phyloP scores from a whole-genome alignment of 2,113 vertebrate species.

The Noturus placidus region DNA sequence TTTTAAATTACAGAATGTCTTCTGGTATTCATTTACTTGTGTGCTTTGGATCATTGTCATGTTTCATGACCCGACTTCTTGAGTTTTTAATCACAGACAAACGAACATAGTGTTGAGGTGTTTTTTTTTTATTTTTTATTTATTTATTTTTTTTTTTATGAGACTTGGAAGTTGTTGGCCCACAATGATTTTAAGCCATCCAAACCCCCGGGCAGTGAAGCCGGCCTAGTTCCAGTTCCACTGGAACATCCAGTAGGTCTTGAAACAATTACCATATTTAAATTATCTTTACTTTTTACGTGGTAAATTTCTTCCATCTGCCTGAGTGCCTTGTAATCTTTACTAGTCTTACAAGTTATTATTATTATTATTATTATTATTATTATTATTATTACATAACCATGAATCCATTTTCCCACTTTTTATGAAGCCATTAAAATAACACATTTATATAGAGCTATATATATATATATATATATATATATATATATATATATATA shows the following conservation, averaged over 20 bases:
- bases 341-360: background rate
- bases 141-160: background rate
- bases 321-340: background rate
- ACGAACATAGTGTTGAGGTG: background rate
- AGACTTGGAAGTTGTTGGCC: conserved; percentile 11
- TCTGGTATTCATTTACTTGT: conserved; percentile 19
- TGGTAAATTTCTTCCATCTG: conserved; percentile 21
- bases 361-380: background rate
- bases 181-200: conserved; percentile 11
- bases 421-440: background rate
- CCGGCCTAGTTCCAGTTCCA: conserved; percentile 26
- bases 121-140: background rate
- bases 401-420: background rate
- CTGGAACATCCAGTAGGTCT: conserved; percentile 23
- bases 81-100: conserved; percentile 26
- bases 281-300: conserved; percentile 14
- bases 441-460: background rate
- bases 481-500: background rate
- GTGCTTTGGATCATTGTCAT: conserved; percentile 18
- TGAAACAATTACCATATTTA: conserved; percentile 31
- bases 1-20: background rate
- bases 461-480: background rate
- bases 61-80: conserved; percentile 8
- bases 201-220: conserved; percentile 22
- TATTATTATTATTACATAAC: background rate